Evolutionary conservation across 2,113 vertebrate genomes (phyloP).

Genomic region (Dendropsophus ebraccatus): DNA sequence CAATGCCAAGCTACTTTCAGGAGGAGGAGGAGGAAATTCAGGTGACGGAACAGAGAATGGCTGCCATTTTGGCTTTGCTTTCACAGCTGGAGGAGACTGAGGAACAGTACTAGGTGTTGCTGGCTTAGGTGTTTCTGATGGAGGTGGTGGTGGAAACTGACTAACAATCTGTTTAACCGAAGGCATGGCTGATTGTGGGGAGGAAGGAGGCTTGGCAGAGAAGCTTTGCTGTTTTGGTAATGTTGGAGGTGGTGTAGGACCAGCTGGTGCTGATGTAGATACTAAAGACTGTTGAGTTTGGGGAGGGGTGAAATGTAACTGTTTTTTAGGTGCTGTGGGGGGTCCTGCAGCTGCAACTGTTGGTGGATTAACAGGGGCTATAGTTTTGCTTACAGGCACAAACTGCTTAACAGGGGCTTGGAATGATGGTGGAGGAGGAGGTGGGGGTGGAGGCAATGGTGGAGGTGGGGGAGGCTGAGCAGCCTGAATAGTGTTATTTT

Average conservation of each 20-base stretch:
- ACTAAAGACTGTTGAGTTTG: conserved; percentile 66
- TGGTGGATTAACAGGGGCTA: conserved; percentile 59
- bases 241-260: conserved; percentile 79
- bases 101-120: conserved; percentile 72
- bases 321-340: conserved; percentile 79
- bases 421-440: conserved; percentile 65
- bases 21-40: conserved; percentile 90
- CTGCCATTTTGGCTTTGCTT: conserved; percentile 94
- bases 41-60: conserved; percentile 78
- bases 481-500: conserved; percentile 63
- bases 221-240: conserved; percentile 90
- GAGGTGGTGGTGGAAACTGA: conserved; percentile 84
- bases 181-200: conserved; percentile 72
- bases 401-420: conserved; percentile 80
- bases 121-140: conserved; percentile 69
- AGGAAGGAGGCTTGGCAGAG: conserved; percentile 72
- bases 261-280: conserved; percentile 63
- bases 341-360: conserved; percentile 71
- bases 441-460: conserved; percentile 65
- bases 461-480: conserved; percentile 48
- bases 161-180: conserved; percentile 89
- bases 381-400: conserved; percentile 72
- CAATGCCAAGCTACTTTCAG: conserved; percentile 79
- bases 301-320: conserved; percentile 77
- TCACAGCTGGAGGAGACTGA: conserved; percentile 89